Percentiles rank a stretch among this genome's conserved stretches.
Evolutionary conservation across 2,797 vertebrate species (phyloP).

Genomic region (Lutjanus campechanus): DNA sequence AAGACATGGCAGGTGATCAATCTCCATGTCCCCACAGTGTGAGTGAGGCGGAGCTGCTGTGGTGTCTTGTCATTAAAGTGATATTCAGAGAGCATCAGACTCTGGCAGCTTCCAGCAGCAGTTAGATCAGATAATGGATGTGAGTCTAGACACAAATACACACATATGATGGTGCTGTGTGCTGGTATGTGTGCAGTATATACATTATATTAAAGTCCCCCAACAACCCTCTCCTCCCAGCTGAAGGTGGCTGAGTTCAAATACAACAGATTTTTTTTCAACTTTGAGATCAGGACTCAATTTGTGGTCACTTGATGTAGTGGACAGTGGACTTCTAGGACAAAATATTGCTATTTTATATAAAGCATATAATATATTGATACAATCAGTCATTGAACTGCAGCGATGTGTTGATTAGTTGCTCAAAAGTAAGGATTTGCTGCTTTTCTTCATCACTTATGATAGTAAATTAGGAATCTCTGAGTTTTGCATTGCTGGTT

Average conservation of each 20-base stretch:
- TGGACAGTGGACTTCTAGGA: background rate
- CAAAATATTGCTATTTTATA: background rate
- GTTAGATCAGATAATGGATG: slow-evolving; percentile 38
- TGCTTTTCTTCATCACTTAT: no score
- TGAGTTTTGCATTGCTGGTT: no score
- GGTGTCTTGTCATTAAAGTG: slow-evolving; percentile 56
- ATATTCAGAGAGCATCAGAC: slow-evolving; percentile 65
- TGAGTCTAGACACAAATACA: slow-evolving; percentile 8
- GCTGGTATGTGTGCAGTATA: background rate
- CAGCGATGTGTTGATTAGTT: no score
- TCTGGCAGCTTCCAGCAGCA: slow-evolving; percentile 47
- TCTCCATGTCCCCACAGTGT: slow-evolving; percentile 63
- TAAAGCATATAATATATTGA: no score
- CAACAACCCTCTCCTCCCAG: background rate
- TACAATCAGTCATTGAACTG: no score
- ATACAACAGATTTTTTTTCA: background rate
- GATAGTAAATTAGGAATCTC: no score
- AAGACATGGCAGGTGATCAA: slow-evolving; percentile 80
- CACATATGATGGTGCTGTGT: background rate
- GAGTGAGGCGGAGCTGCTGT: slow-evolving; percentile 35
- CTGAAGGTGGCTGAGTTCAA: background rate
- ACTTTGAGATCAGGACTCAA: background rate
- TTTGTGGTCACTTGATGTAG: background rate
- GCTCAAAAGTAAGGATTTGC: no score
- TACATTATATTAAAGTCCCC: background rate